Base-by-base conservation (phyloP, 2,888 invertebrate species). In the Pammene fasciana region DNA sequence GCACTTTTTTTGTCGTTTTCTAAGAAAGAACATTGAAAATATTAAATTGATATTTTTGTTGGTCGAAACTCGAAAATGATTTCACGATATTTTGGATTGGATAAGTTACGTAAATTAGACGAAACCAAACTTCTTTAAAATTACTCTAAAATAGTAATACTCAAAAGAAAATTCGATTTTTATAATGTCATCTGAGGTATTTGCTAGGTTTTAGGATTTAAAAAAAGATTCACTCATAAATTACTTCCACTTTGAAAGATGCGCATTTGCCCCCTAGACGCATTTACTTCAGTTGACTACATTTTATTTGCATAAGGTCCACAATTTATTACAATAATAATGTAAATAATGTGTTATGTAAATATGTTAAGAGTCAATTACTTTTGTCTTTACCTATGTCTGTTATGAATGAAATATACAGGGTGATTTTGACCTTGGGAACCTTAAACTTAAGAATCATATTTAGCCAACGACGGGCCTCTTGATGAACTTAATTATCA, bases 331-430 rank as follows among this genome's bases (percentile, higher is more conserved):
- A 59, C 36, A 52, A 52, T 34, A 52, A 59, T 50, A 41, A 34
- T 50, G 56, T 62, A 55, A 26, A 62, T 62, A 68, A 38, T 67
- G 50, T 68, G 54, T 67, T 34, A 60, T 68, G 56, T 62, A 68
- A 62, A 55, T 68, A 50, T 55, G 41, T 62, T 65, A 16, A 61
- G 34, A 14, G 65, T 46, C 36, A 1, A 14, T 56, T 50, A 38
- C n/a, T 48, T 64, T 6, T 50, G 36, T 46, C 26, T 61, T 61
- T 46, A 56, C 61, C 55, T 13, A 50, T 26, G 16, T 16, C 38
- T 38, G n/a, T 34, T 60, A 16, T 41, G 9, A n/a, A 38, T n/a
- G 10, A 26, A 26, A 26, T 26, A 52, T 54, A 54, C 54, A 54
- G 54, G 52, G 34, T 54, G 34, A 2, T 1, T 52, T 6, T 34